Percentiles rank a stretch among this genome's conserved stretches.
phyloP scores from a whole-genome alignment of 2,113 vertebrate species.

The Tragulus kanchil region DNA sequence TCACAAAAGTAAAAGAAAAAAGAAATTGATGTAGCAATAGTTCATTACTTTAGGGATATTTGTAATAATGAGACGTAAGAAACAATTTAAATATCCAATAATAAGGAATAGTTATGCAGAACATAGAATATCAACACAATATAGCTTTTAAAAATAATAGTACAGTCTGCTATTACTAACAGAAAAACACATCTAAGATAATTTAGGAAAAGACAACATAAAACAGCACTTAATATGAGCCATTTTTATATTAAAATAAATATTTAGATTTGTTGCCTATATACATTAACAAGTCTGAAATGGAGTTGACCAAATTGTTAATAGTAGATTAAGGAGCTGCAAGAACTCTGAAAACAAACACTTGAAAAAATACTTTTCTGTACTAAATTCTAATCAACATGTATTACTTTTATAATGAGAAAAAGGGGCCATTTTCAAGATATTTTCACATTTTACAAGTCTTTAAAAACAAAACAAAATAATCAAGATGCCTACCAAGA shows the following conservation, averaged over 20 bases:
- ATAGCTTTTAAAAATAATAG: not conserved
- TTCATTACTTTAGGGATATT: not conserved
- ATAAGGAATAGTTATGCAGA: not conserved
- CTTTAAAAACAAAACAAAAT: not conserved
- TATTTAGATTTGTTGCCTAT: not conserved
- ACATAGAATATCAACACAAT: not conserved
- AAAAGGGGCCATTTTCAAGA: not conserved
- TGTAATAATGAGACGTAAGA: constrained; percentile 2
- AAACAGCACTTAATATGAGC: not conserved
- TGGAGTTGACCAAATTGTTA: not conserved
- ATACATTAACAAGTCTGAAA: not conserved
- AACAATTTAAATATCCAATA: not conserved
- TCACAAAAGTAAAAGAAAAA: not conserved
- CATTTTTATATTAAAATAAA: constrained; percentile 24
- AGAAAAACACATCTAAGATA: not conserved
- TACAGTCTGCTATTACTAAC: not conserved
- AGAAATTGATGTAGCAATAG: not conserved
- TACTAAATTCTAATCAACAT: not conserved
- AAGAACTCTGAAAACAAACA: not conserved
- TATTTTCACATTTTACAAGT: not conserved
- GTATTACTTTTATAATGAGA: not conserved
- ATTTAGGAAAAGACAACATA: not conserved
- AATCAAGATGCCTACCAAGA: not conserved
- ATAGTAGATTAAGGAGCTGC: not conserved
- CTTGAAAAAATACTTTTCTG: not conserved